These are phyloP conservation scores for Eulemur coronatus DNA, from an alignment of 2,797 vertebrate species.

Conservation along the genomic window DNA sequence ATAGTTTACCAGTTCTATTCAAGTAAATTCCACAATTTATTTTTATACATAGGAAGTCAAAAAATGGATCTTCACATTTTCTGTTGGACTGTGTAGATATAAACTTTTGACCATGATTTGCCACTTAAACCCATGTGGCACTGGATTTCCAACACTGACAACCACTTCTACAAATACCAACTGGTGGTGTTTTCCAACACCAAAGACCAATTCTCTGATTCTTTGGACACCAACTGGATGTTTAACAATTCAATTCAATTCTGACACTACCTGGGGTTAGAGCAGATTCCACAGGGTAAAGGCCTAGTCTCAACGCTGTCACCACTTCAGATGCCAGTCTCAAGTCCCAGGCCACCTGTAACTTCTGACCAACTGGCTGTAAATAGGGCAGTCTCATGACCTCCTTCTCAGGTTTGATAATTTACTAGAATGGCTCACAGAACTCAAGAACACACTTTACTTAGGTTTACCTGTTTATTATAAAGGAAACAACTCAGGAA, in stretches of 20 bases:
- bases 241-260: not conserved
- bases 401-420: not conserved
- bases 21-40: conserved; percentile 11
- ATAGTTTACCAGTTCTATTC: conserved; percentile 2
- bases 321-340: not conserved
- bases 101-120: not conserved
- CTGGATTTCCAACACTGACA: not conserved
- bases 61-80: not conserved
- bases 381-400: not conserved
- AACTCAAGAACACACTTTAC: not conserved
- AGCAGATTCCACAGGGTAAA: not conserved
- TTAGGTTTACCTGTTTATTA: not conserved
- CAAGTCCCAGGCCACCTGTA: not conserved
- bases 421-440: not conserved
- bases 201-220: not conserved
- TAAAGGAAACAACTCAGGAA: not conserved
- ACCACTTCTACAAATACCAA: not conserved
- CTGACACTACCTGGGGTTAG: not conserved
- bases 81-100: not conserved
- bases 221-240: not conserved
- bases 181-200: not conserved
- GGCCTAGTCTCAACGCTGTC: not conserved
- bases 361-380: not conserved
- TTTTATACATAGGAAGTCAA: not conserved
- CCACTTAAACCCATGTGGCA: not conserved